Evolutionary conservation across 1,140 invertebrate species (phyloP).

Genomic region (Sitodiplosis mosellana): DNA sequence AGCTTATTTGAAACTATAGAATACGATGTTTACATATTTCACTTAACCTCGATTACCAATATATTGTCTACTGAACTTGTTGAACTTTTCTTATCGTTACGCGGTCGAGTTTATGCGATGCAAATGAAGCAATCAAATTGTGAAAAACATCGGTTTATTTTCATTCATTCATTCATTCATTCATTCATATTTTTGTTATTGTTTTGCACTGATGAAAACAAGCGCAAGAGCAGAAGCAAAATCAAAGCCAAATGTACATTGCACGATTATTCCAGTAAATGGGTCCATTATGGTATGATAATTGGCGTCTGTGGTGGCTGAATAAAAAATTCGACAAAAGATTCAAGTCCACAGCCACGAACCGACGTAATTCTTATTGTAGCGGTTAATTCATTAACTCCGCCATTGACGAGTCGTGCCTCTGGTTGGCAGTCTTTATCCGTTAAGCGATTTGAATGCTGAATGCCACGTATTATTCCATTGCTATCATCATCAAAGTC

Average conservation of each 20-base stretch:
- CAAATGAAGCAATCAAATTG: background rate
- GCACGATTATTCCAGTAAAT: no score
- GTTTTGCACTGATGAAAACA: background rate
- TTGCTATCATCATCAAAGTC: no score
- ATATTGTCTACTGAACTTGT: background rate
- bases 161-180: background rate
- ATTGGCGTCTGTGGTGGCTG: background rate
- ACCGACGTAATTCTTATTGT: background rate
- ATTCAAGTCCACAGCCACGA: background rate
- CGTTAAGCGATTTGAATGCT: background rate
- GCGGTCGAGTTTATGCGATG: background rate
- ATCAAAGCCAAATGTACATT: no score
- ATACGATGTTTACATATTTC: background rate
- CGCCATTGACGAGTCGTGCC: background rate
- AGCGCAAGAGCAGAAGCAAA: background rate
- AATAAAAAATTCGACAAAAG: background rate
- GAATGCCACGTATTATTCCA: background rate
- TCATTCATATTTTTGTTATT: background rate
- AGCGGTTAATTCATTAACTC: background rate
- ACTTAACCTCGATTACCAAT: background rate
- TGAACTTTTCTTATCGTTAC: background rate
- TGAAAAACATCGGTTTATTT: no score
- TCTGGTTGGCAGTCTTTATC: background rate
- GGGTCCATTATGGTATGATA: background rate
- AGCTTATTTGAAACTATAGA: background rate